These are phyloP conservation scores for Toxostoma redivivum DNA, from an alignment of 2,113 vertebrate genomes.

Conservation along the genomic window DNA sequence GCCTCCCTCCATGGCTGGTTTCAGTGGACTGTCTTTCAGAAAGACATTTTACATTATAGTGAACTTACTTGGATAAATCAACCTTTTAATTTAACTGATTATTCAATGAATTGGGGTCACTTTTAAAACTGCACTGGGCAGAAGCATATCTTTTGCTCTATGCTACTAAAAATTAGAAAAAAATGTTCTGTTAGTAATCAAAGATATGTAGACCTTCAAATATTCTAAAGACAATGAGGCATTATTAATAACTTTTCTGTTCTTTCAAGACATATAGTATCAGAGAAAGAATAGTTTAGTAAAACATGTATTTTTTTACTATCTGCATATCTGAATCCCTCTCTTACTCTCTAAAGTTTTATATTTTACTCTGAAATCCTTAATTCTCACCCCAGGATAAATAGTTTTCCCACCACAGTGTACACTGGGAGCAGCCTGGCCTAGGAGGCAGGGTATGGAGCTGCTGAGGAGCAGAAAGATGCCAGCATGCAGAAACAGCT, in stretches of 20 bases:
- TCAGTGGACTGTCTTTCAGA: neutral
- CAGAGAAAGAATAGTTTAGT: neutral
- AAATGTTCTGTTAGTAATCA: neutral
- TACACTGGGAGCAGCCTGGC: neutral
- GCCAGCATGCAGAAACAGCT: neutral
- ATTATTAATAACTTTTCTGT: neutral
- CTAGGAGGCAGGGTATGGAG: neutral
- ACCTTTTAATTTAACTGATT: neutral
- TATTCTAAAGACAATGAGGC: neutral
- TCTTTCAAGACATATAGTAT: neutral
- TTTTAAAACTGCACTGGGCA: neutral
- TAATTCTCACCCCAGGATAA: neutral
- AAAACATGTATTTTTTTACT: neutral
- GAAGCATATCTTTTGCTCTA: neutral
- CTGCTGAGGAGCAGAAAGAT: neutral
- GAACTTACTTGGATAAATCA: neutral
- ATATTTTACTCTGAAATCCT: neutral
- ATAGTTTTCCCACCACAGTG: neutral
- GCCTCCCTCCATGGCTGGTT: neutral
- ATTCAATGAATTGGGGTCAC: neutral
- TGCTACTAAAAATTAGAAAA: neutral
- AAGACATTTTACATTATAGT: neutral
- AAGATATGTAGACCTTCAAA: neutral
- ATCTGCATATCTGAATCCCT: neutral
- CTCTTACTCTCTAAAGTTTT: neutral